phyloP scores from a whole-genome alignment of 2,797 vertebrate species.

The Tachyglossus aculeatus region DNA sequence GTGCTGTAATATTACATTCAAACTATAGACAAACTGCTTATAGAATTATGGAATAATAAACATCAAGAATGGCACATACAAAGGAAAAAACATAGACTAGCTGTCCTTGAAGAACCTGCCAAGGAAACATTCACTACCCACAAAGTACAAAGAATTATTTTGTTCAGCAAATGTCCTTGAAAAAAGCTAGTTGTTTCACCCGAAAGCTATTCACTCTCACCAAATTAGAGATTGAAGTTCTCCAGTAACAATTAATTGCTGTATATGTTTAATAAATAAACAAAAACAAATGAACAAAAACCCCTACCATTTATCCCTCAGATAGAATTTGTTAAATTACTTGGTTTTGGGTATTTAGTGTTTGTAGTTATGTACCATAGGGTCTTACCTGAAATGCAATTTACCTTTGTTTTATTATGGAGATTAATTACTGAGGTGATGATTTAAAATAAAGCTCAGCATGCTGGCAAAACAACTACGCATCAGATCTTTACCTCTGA shows the following conservation, averaged over 20 bases:
- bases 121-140: constrained; percentile 32
- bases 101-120: constrained; percentile 23
- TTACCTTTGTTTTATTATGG: too few relatives aligned
- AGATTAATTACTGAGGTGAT: too few relatives aligned
- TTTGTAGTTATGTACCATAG: not conserved
- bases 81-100: constrained; percentile 11
- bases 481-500: too few relatives aligned
- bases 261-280: constrained; percentile 14
- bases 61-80: not conserved
- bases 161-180: constrained; percentile 15
- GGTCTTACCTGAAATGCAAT: too few relatives aligned
- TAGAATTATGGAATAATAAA: constrained; percentile 59
- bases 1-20: constrained; percentile 38
- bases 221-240: constrained; percentile 24
- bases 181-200: constrained; percentile 36
- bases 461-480: too few relatives aligned
- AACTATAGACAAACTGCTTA: constrained; percentile 53
- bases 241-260: not conserved
- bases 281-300: not conserved
- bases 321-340: not conserved
- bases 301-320: too few relatives aligned
- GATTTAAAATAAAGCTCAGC: too few relatives aligned
- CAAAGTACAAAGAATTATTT: constrained; percentile 3
- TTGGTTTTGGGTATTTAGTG: not conserved
- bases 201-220: constrained; percentile 18